Base-by-base conservation (phyloP, 1,140 invertebrate genomes). In the Phymastichus coffea region DNA sequence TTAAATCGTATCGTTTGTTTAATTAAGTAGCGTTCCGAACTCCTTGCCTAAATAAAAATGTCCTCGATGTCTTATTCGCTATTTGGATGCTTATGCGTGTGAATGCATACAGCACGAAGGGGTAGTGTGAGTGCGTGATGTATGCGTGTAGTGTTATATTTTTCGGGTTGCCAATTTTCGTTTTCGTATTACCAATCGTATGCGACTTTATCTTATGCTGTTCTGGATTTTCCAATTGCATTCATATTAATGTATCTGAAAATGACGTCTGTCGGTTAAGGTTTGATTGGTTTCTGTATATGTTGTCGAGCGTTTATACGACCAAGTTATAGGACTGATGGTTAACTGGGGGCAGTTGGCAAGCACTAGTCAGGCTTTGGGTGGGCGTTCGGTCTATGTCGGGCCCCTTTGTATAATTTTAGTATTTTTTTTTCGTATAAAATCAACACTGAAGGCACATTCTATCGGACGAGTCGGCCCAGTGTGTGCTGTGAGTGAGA, bases 371-470 rank as follows among this genome's bases (percentile, higher is more conserved):
- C 80, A 78, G 74, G 79, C 82, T 85, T 85, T 83, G 83, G 83
- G 83, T 84, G 82, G 83, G 85, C 84, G 76, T 82, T 80, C 83
- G 85, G 84, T 85, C 88, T 90, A 90, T 91, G 87, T 87, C 87
- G 88, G 88, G 88, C 88, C 88, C 85, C 81, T 85, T 84, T 82
- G 85, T 86, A 85, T 84, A 83, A 84, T 86, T 86, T 80, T 80
- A 80, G 78, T 80, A 75, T 84, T 83, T 84, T 83, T 82, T 84
- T 86, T 87, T 88, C 84, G 86, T 89, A 89, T 87, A 89, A 90
- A 87, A 87, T 86, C 84, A 87, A 89, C 86, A 88, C 87, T 87
- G 88, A 90, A 90, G 88, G 88, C 88, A 90, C 88, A 90, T 90
- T 87, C 88, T 88, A 88, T 88, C 88, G 88, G 88, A 90, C 88